Percentiles rank a stretch among this genome's conserved stretches.
Evolutionary conservation across 2,113 vertebrate species (phyloP).

Genomic region (Marmota monax): DNA sequence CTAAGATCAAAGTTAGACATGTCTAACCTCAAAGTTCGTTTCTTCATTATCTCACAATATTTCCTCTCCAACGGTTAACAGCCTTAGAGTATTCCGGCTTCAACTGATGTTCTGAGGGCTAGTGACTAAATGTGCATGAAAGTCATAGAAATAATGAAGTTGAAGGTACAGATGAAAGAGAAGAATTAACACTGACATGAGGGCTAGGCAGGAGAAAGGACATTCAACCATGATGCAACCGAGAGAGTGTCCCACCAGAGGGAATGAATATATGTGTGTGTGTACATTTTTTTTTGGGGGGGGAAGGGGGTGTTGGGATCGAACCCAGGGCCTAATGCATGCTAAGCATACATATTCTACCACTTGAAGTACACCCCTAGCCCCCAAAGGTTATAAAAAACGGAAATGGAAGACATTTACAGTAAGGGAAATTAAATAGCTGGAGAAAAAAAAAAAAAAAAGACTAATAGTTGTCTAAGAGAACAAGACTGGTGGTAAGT

Average conservation of each 20-base stretch:
- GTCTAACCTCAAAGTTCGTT: slow-evolving; percentile 15
- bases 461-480: not conserved
- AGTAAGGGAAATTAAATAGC: not conserved
- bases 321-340: not conserved
- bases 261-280: not conserved
- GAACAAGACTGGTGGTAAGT: not conserved
- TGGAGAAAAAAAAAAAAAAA: not conserved
- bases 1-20: not conserved
- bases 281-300: too few species aligned
- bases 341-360: not conserved
- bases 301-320: not conserved
- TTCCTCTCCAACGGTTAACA: not conserved
- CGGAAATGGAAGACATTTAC: not conserved
- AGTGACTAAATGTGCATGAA: not conserved
- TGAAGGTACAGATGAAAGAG: not conserved
- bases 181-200: not conserved
- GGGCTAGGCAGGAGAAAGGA: not conserved
- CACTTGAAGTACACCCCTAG: not conserved
- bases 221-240: not conserved
- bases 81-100: not conserved
- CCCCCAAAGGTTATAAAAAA: not conserved
- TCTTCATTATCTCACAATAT: not conserved
- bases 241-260: not conserved
- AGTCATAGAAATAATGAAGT: not conserved
- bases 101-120: not conserved